phyloP scores from a whole-genome alignment of 2,113 vertebrate species.

The Labeo catla region DNA sequence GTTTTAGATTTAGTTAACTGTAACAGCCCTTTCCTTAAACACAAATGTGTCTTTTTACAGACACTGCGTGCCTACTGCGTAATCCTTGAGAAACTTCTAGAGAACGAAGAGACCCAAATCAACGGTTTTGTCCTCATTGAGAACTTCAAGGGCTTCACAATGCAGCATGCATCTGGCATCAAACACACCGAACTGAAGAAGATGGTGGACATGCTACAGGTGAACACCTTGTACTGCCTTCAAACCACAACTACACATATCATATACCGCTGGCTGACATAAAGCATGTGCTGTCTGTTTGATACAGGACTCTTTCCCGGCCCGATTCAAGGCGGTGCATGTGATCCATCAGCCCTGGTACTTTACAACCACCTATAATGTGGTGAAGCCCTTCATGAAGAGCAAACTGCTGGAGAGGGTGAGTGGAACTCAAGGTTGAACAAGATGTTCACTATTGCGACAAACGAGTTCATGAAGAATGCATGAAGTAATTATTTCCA shows the following conservation, averaged over 20 bases:
- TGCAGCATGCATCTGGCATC: slow-evolving; percentile 95
- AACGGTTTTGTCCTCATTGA: slow-evolving; percentile 97
- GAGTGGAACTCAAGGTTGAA: slow-evolving; percentile 53
- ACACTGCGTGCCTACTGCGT: slow-evolving; percentile 94
- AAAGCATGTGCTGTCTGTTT: slow-evolving; percentile 6
- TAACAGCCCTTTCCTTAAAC: background rate
- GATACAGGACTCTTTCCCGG: slow-evolving; percentile 93
- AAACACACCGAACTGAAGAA: slow-evolving; percentile 93
- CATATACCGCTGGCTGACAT: background rate
- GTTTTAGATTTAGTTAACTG: background rate
- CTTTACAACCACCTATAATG: slow-evolving; percentile 96
- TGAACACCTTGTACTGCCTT: slow-evolving; percentile 59
- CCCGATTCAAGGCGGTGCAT: slow-evolving; percentile 94
- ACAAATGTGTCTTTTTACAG: slow-evolving; percentile 65
- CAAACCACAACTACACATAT: background rate
- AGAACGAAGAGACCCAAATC: slow-evolving; percentile 97
- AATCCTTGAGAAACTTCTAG: slow-evolving; percentile 93
- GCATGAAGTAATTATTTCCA: background rate
- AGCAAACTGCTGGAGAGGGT: slow-evolving; percentile 96
- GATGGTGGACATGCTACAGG: slow-evolving; percentile 99
- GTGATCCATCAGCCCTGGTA: slow-evolving; percentile 99
- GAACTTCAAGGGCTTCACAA: slow-evolving; percentile 96
- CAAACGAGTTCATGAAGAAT: background rate
- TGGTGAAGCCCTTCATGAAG: slow-evolving; percentile 96
- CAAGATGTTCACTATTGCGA: background rate